Base-by-base conservation (phyloP, 2,797 vertebrate species). In the Diplodus sargus region DNA sequence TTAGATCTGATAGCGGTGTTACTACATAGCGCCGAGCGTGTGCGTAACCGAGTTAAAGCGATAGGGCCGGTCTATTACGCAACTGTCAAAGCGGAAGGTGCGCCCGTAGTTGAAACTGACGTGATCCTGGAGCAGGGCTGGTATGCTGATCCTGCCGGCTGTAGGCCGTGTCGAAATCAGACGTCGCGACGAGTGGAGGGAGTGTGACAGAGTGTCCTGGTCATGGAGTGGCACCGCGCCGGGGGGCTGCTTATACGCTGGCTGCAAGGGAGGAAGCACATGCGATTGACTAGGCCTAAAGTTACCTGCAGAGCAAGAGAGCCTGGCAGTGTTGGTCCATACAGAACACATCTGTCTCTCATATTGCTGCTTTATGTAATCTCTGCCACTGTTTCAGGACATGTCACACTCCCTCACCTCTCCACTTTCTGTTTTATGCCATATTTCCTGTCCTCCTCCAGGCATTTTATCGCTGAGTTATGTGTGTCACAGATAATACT, bases 61-160 rank as follows among this genome's bases (percentile, higher is more conserved):
- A 82, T 60, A 76, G 70, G 83, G 81, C 72, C 76, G 88, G 78
- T 71, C 43, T 83, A 66, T 94, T 94, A 93, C 93, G 94, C 94
- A 95, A 94, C 88, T 78, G 87, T 86, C 87, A 76, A 43, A 85
- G 78, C 82, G 81, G 86, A 86, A 93, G 91, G 91, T 93, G 87
- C 82, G 90, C 89, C 93, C 90, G 49, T 78, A 59, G 79, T 64
- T 82, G 90, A 83, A 81, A 58, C 81, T 73, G 89, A 79, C 81
- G 80, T 79, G 79, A 78, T 79, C 81, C 61, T 1, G 53, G 76
- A 65, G 76, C 30, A 63, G 59, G 66, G 71, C 54, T 68, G 78
- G 51, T 10, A 71, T 23, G 28, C 72, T 51, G 78, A 58, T 67
- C 39, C 23, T 10, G 3, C 10, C 17, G n/a, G 73, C 61, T 42